Evolutionary conservation across 1,140 invertebrate species (phyloP).

Genomic region (Sycophila sp.): DNA sequence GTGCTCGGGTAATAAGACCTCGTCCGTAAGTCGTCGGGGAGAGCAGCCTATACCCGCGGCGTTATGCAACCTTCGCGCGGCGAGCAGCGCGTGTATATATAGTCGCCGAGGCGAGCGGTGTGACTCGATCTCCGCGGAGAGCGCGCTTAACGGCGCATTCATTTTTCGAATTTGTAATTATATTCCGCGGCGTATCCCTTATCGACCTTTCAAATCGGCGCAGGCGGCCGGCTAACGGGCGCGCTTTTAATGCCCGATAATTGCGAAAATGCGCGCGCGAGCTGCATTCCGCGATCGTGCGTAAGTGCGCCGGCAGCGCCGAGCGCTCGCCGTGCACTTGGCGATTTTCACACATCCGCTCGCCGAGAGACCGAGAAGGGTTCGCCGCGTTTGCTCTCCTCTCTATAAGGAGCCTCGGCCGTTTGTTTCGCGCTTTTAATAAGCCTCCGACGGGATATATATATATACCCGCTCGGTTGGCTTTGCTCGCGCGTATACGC

Average conservation of each 20-base stretch:
- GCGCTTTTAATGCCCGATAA: conserved; percentile 54
- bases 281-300: conserved; percentile 47
- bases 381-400: neutral
- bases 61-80: conserved; percentile 7
- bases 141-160: conserved; percentile 25
- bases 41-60: conserved; percentile 39
- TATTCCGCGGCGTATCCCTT: conserved; percentile 54
- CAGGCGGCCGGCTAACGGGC: conserved; percentile 34
- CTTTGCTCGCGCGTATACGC: too few species aligned
- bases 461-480: too few species aligned
- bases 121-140: conserved; percentile 32
- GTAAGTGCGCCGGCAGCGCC: conserved; percentile 30
- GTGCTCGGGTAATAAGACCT: conserved; percentile 20
- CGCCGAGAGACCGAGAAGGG: neutral
- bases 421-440: too few species aligned
- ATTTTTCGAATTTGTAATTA: conserved; percentile 61
- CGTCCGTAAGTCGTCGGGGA: neutral
- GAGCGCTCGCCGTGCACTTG: neutral
- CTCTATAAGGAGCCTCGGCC: too few species aligned
- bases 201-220: conserved; percentile 62
- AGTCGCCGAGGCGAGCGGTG: too few species aligned
- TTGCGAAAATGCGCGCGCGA: conserved; percentile 55
- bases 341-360: conserved; percentile 26
- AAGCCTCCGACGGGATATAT: too few species aligned
- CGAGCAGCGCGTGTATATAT: too few species aligned